Base-by-base conservation (phyloP, 2,113 vertebrate genomes). In the Chinchilla lanigera region DNA sequence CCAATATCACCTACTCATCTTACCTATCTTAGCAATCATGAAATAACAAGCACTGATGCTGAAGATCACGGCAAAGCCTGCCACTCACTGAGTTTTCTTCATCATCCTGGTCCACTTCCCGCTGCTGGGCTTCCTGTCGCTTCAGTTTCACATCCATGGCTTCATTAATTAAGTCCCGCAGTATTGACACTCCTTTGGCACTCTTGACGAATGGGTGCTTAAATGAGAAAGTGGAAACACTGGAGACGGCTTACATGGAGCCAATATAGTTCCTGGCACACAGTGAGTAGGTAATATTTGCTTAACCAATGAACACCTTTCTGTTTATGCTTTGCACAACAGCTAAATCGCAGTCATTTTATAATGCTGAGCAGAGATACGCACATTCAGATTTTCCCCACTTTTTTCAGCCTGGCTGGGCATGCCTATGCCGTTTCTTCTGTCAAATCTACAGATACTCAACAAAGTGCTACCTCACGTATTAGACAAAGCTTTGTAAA, bases 111-210 rank as follows among this genome's bases (percentile, higher is more conserved):
- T 99, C 99, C 44, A 99, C 98, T 1, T 99, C 99, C 33, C 99
- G 98, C 94, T 99, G 99, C 4, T 99, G 99, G 0, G 98, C 99
- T 97, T 99, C 99, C 20, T 99, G 99, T 61, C 98, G 98, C 98
- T 99, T 99, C 97, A 99, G 98, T 92, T 99, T 99, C 98, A 99
- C 99, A 71, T 99, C 99, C 99, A 99, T 99, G 69, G 99, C 99
- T 84, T 99, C 99, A 0, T 99, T 99, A 97, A 99, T 99, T 97
- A 99, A 96, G 47, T 99, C 99, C 67, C 99, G 96, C 88, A 99
- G 98, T 93, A 99, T 98, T 38, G 99, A 98, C 41, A 97, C 99
- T 93, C 99, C 99, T 97, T 99, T 99, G 96, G 99, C 99, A 71
- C 98, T 98, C 98, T 99, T 99, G 93, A 99, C 99, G 97, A 99